phyloP scores from a whole-genome alignment of 1,140 invertebrate genomes.

The Drosophila persimilis region DNA sequence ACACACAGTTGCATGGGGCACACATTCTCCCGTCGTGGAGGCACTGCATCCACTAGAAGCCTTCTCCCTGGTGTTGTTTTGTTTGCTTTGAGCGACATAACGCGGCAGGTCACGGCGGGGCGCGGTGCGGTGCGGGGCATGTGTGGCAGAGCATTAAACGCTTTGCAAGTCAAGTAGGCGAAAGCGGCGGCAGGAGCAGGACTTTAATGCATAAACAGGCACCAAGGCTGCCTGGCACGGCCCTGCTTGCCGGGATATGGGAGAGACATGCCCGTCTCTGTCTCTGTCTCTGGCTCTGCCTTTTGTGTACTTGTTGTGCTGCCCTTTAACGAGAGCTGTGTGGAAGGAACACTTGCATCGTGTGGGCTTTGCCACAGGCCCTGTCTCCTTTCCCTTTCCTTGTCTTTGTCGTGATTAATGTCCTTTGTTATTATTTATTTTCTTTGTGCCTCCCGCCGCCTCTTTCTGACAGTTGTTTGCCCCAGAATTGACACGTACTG shows the following conservation, averaged over 20 bases:
- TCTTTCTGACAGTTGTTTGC: conserved; percentile 46
- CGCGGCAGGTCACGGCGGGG: conserved; percentile 22
- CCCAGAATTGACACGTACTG: conserved; percentile 52
- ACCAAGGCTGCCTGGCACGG: conserved; percentile 5
- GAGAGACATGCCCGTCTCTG: background rate
- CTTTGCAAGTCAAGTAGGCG: conserved; percentile 58
- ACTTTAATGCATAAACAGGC: conserved; percentile 54
- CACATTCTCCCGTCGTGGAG: background rate
- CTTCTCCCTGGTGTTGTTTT: conserved; percentile 25
- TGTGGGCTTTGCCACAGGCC: conserved; percentile 66
- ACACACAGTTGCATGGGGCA: conserved; percentile 12
- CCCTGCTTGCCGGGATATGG: no score
- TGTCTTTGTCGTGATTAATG: conserved; percentile 64
- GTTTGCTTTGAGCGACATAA: conserved; percentile 34
- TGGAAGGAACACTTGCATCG: conserved; percentile 42
- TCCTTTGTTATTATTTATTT: conserved; percentile 64
- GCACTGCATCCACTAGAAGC: conserved; percentile 7
- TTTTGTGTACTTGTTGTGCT: conserved; percentile 57
- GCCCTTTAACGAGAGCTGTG: conserved; percentile 69
- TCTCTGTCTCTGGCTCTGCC: background rate
- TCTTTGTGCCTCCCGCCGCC: conserved; percentile 36
- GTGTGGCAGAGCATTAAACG: conserved; percentile 68
- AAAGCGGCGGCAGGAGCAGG: conserved; percentile 3
- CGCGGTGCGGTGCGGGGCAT: conserved; percentile 15
- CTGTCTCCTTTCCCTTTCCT: conserved; percentile 9